Conservation (phyloP, 2,888 invertebrate species). For the Hirtodrosophila cameraria region DNA sequence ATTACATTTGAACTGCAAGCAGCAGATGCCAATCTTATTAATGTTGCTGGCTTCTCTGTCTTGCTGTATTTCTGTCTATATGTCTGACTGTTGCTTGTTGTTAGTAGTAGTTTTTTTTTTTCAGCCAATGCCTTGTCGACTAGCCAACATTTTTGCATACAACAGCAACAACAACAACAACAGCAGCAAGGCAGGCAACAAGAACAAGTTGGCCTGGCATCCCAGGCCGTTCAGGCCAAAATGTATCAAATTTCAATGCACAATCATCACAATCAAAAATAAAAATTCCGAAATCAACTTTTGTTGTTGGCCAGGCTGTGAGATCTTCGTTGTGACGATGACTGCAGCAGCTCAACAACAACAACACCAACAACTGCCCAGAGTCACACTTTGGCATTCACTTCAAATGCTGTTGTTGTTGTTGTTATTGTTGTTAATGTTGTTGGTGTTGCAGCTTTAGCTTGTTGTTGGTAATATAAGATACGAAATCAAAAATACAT, state of each 20-base stretch:
- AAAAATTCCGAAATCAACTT: slow-evolving; percentile 79
- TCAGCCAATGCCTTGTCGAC: slow-evolving; percentile 70
- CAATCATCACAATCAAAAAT: slow-evolving; percentile 82
- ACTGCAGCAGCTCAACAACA: slow-evolving; percentile 35
- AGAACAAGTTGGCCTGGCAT: slow-evolving; percentile 52
- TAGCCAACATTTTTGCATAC: slow-evolving; percentile 77
- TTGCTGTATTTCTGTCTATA: slow-evolving; percentile 7
- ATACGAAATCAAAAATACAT: slow-evolving; percentile 81
- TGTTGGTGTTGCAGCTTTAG: slow-evolving; percentile 35
- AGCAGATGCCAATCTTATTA: slow-evolving; percentile 78
- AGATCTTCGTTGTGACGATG: slow-evolving; percentile 54
- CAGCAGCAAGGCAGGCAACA: slow-evolving; percentile 14
- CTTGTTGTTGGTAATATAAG: slow-evolving; percentile 79
- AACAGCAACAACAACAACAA: slow-evolving; percentile 40
- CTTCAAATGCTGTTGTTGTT: slow-evolving; percentile 35
- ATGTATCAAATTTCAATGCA: slow-evolving; percentile 83
- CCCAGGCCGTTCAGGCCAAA: slow-evolving; percentile 69
- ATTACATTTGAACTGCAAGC: slow-evolving; percentile 77
- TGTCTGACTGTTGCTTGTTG: slow-evolving; percentile 28
- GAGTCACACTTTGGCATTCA: slow-evolving; percentile 62
- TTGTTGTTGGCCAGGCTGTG: slow-evolving; percentile 36
- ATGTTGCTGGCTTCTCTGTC: slow-evolving; percentile 60
- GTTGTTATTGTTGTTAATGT: slow-evolving; percentile 30
- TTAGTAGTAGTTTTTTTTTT: slow-evolving; percentile 60
- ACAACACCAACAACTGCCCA: slow-evolving; percentile 36